phyloP scores from a whole-genome alignment of 2,113 vertebrate species.

The Anhinga rufa region DNA sequence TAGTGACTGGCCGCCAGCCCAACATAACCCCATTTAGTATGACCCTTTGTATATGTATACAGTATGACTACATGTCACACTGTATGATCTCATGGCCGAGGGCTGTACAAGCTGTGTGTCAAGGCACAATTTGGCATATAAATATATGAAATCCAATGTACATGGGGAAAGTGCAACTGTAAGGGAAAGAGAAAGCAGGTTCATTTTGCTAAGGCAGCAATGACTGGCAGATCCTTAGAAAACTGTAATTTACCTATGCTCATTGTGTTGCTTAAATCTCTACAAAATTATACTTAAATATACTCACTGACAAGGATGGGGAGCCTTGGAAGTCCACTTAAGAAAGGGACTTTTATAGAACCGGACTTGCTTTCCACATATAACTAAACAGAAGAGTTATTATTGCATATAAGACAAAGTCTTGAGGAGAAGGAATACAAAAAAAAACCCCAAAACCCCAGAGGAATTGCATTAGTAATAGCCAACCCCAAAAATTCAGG shows the following conservation, averaged over 20 bases:
- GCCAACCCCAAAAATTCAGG: not conserved
- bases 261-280: not conserved
- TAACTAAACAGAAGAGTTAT: not conserved
- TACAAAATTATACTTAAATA: not conserved
- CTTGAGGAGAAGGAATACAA: not conserved
- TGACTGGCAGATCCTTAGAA: not conserved
- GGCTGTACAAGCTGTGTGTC: not conserved
- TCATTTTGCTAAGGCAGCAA: not conserved
- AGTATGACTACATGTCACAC: not conserved
- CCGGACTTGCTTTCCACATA: not conserved
- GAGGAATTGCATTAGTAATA: not conserved
- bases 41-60: no score
- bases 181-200: not conserved
- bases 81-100: rapidly evolving
- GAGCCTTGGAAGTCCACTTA: not conserved
- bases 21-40: no score
- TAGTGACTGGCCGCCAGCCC: no score
- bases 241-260: not conserved
- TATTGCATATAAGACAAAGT: not conserved
- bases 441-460: no score
- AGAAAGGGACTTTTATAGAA: not conserved
- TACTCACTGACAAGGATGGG: not conserved
- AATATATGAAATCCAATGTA: not conserved
- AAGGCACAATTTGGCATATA: not conserved
- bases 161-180: not conserved